phyloP scores from a whole-genome alignment of 2,888 invertebrate genomes.

The Scaeva pyrastri region DNA sequence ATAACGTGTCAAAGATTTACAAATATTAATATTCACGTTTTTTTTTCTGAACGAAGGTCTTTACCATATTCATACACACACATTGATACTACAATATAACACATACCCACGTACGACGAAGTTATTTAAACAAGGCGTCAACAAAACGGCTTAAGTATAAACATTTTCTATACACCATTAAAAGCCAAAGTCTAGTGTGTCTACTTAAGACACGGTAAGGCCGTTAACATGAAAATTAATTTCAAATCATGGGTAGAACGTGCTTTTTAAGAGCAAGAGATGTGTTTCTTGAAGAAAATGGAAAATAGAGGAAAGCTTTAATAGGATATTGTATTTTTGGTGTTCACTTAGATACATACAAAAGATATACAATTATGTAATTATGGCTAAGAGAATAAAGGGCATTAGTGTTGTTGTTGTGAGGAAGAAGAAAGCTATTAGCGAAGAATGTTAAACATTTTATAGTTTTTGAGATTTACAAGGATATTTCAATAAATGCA shows the following conservation, averaged over 20 bases:
- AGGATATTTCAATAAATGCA: background rate
- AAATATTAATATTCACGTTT: conserved; percentile 31
- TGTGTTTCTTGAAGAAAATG: conserved; percentile 25
- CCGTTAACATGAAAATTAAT: conserved; percentile 66
- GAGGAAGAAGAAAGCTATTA: background rate
- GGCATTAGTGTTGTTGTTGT: background rate
- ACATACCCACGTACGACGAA: background rate
- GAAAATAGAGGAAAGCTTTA: conserved; percentile 18
- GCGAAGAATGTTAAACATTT: background rate
- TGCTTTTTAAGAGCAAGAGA: conserved; percentile 52
- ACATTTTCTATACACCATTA: conserved; percentile 15
- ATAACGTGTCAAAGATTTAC: conserved; percentile 36
- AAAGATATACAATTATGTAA: conserved; percentile 1
- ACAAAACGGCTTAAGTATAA: conserved; percentile 52
- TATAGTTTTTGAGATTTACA: background rate
- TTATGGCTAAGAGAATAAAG: background rate
- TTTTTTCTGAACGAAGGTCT: conserved; percentile 3
- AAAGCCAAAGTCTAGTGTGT: conserved; percentile 40
- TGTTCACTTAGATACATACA: too few relatives aligned
- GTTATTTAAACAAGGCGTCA: conserved; percentile 58
- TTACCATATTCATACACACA: background rate
- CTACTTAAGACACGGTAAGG: conserved; percentile 33
- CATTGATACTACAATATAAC: background rate
- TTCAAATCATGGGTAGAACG: conserved; percentile 62
- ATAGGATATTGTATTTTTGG: background rate